Conservation (phyloP, 2,113 vertebrate genomes). For the Muntiacus reevesi region DNA sequence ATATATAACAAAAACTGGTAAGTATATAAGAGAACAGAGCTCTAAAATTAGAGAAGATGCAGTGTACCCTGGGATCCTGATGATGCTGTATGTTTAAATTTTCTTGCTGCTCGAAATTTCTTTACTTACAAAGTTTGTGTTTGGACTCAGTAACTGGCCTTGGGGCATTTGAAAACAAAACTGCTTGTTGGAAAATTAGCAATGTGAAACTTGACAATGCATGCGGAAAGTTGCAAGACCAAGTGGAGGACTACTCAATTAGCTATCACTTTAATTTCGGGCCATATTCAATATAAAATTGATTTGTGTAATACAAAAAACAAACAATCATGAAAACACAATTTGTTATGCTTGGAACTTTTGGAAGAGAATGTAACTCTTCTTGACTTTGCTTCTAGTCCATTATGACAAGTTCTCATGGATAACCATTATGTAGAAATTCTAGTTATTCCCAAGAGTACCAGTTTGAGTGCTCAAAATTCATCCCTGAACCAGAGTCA, state of each 20-base stretch:
- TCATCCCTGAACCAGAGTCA: background rate
- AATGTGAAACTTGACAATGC: slow-evolving; percentile 80
- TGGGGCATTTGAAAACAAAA: slow-evolving; percentile 85
- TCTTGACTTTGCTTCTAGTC: background rate
- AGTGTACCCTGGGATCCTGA: background rate
- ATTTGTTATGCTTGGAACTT: slow-evolving; percentile 27
- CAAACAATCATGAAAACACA: slow-evolving; percentile 12
- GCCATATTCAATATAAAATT: slow-evolving; percentile 20
- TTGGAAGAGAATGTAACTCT: slow-evolving; percentile 16
- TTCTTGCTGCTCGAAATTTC: slow-evolving; percentile 59
- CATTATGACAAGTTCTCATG: slow-evolving; percentile 34
- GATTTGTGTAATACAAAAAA: slow-evolving; percentile 11
- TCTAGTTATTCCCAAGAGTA: slow-evolving; percentile 11
- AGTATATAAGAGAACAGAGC: slow-evolving; percentile 57
- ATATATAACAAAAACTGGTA: slow-evolving; percentile 80
- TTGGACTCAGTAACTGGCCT: slow-evolving; percentile 81
- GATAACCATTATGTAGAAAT: slow-evolving; percentile 1
- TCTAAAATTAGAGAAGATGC: slow-evolving; percentile 34
- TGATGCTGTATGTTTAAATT: slow-evolving; percentile 66
- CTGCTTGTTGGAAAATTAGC: slow-evolving; percentile 83
- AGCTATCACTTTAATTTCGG: slow-evolving; percentile 72
- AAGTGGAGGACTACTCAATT: slow-evolving; percentile 70
- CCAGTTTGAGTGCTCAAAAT: slow-evolving; percentile 20
- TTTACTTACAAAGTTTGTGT: slow-evolving; percentile 71
- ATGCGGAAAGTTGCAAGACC: slow-evolving; percentile 70